These are phyloP conservation scores for Tethea ocularis DNA, from an alignment of 2,888 invertebrate genomes.

Conservation along the genomic window DNA sequence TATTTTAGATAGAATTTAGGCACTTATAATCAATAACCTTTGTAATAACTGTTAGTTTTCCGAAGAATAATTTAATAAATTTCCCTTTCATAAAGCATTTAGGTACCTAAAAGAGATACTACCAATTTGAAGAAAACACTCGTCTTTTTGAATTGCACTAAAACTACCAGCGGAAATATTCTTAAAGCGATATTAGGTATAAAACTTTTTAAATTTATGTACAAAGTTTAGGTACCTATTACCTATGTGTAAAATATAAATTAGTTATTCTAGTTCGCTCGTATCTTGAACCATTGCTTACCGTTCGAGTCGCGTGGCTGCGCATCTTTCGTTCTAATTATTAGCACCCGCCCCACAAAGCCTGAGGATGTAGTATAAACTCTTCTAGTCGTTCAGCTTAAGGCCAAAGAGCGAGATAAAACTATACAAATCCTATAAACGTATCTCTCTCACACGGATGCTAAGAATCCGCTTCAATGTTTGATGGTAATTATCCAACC, in stretches of 20 bases:
- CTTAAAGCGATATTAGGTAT: too few species aligned
- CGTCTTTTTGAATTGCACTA: too few species aligned
- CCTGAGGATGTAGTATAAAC: slow-evolving; percentile 55
- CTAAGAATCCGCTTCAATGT: slow-evolving; percentile 39
- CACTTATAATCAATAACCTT: too few species aligned
- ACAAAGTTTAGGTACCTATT: too few species aligned
- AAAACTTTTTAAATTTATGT: too few species aligned
- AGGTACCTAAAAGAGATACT: too few species aligned
- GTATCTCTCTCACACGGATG: slow-evolving; percentile 33
- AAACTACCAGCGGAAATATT: too few species aligned
- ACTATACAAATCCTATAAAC: slow-evolving; percentile 29
- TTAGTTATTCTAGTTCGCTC: slow-evolving; percentile 23
- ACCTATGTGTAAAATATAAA: not conserved
- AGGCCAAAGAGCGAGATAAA: slow-evolving; percentile 37
- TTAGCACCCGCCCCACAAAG: slow-evolving; percentile 66
- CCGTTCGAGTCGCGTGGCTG: slow-evolving; percentile 70
- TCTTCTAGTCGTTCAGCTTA: slow-evolving; percentile 56
- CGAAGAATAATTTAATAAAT: too few species aligned
- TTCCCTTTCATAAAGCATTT: too few species aligned
- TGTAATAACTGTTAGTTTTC: too few species aligned
- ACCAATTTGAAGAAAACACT: too few species aligned
- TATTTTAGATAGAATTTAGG: too few species aligned
- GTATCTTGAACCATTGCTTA: slow-evolving; percentile 54
- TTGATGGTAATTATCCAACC: slow-evolving; percentile 50
- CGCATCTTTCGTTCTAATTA: slow-evolving; percentile 80